Percentiles rank a stretch among this genome's conserved stretches.
Conservation (phyloP, 2,888 invertebrate genomes). For the Drosophila mimetica region DNA sequence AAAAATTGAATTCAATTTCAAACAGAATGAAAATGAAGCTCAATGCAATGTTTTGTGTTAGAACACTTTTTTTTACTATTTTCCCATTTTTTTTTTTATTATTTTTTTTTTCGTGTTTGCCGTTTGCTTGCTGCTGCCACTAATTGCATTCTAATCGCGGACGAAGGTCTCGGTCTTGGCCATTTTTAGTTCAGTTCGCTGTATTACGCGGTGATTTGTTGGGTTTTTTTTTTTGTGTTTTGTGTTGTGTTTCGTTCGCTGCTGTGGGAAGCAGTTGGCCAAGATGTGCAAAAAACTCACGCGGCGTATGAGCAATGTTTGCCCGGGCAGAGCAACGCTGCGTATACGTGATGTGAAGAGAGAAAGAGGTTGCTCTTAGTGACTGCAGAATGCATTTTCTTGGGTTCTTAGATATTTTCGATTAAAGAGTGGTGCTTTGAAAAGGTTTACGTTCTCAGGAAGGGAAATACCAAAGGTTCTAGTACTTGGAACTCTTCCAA, state of each 20-base stretch:
- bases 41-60: conserved; percentile 58
- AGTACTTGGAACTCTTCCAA: too few relatives aligned
- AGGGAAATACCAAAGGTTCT: too few relatives aligned
- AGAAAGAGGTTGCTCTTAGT: background rate
- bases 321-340: conserved; percentile 9
- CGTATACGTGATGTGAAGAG: conserved; percentile 5
- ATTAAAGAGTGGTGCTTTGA: background rate
- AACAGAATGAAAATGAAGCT: conserved; percentile 52
- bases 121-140: conserved; percentile 53
- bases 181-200: conserved; percentile 38
- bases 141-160: conserved; percentile 78
- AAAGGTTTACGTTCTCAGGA: background rate
- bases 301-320: conserved; percentile 12
- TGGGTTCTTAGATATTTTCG: too few relatives aligned
- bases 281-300: conserved; percentile 41
- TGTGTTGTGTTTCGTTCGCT: background rate
- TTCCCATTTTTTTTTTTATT: conserved; percentile 14
- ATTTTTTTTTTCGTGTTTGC: conserved; percentile 24
- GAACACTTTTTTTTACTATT: conserved; percentile 43
- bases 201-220: conserved; percentile 3
- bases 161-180: conserved; percentile 71
- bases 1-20: conserved; percentile 18
- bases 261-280: conserved; percentile 71
- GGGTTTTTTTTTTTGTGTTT: background rate
- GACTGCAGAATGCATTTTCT: background rate